Base-by-base conservation (phyloP, 2,113 vertebrate species). In the Crocuta crocuta region DNA sequence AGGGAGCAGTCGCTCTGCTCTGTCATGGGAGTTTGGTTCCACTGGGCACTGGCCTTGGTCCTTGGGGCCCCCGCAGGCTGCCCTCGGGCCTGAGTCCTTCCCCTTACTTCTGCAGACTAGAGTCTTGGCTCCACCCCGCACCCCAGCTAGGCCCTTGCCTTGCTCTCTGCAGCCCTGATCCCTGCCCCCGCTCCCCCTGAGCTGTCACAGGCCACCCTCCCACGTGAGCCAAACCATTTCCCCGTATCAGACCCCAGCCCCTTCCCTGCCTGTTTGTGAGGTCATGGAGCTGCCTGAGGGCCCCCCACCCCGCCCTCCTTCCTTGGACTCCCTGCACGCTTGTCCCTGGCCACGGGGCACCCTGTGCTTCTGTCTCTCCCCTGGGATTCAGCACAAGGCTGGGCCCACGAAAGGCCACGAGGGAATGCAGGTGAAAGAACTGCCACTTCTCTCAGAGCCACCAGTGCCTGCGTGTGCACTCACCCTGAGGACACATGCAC, bases 231-330 rank as follows among this genome's bases (percentile, higher is more conserved):
- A 6, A 61, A 26, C 21, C 50, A 7, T 35, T 39, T 79, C 58
- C 15, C 35, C 12, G 23, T 16, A 55, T 63, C 6, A 2, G 73
- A 21, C 4, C 23, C 43, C 4, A 0, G 15, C 2, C 70, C 65
- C 53, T 28, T 71, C 31, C 50, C 81, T 17, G 48, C 19, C 17
- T 68, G 4, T n/a, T 55, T 33, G 28, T 35, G 31, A 45, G 92
- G 53, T 31, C 53, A 7, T 11, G 65, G 10, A 73, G 48, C 10
- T 28, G 5, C 35, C 85, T 39, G 58, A 70, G 78, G 78, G 53
- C 39, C 39, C 21, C 55, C 48, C 0, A 61, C 58, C 58, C 21
- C 7, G 1, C 0, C n/a, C 53, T 48, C 39, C n/a, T 73, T 70
- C 45, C 79, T 39, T n/a, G 17, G 79, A 9, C 13, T n/a, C 58